Percentiles rank a stretch among this genome's conserved stretches.
phyloP scores from a whole-genome alignment of 2,888 invertebrate species.

The Sesia apiformis region DNA sequence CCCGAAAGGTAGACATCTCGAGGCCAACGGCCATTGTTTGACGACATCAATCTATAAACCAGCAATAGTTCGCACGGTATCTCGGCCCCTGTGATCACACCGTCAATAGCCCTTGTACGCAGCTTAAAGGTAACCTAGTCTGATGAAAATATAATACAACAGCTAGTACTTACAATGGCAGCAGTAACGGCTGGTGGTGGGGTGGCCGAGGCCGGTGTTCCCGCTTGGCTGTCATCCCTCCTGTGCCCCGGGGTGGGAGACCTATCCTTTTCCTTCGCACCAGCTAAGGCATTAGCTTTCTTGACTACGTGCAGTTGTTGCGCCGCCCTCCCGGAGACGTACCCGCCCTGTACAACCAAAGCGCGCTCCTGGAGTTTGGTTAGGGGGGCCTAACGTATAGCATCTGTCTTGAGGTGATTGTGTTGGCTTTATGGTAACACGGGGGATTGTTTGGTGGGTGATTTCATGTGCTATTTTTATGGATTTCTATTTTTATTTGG shows the following conservation, averaged over 20 bases:
- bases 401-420: conserved; percentile 46
- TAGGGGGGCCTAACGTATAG: conserved; percentile 60
- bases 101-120: too few relatives aligned
- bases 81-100: too few relatives aligned
- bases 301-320: conserved; percentile 81
- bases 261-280: conserved; percentile 74
- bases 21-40: too few relatives aligned
- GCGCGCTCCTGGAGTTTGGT: conserved; percentile 78
- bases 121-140: too few relatives aligned
- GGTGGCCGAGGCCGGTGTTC: conserved; percentile 37
- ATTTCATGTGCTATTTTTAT: too few relatives aligned
- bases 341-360: conserved; percentile 79
- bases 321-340: conserved; percentile 76
- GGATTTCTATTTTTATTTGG: too few relatives aligned
- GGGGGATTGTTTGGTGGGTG: neutral
- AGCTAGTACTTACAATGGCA: conserved; percentile 31
- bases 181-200: conserved; percentile 52
- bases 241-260: conserved; percentile 42
- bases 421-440: conserved; percentile 34
- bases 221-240: conserved; percentile 20
- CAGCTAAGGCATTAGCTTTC: conserved; percentile 84
- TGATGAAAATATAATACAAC: neutral
- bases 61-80: too few relatives aligned
- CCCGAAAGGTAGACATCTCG: neutral
- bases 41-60: too few relatives aligned